These are phyloP conservation scores for Enteromius fasciolatus DNA, from an alignment of 2,797 vertebrate genomes.

Conservation along the genomic window DNA sequence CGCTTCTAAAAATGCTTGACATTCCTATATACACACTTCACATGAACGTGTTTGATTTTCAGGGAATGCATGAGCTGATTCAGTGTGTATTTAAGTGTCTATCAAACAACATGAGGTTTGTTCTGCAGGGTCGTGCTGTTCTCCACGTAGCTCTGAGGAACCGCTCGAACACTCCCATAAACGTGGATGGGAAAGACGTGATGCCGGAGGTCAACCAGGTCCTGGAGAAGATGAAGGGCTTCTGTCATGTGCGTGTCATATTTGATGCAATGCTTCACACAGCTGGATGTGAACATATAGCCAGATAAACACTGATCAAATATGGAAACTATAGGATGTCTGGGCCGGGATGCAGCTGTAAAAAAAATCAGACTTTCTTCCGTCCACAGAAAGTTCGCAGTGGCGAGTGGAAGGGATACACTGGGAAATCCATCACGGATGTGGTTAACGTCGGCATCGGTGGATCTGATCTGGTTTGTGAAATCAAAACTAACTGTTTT, in stretches of 20 bases:
- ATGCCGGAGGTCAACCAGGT: conserved; percentile 94
- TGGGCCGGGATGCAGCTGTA: neutral
- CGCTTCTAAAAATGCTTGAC: neutral
- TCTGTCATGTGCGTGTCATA: conserved; percentile 85
- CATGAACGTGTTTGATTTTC: neutral
- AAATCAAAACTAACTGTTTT: neutral
- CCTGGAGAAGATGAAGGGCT: conserved; percentile 94
- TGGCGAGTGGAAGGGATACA: conserved; percentile 94
- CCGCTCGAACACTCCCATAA: conserved; percentile 86
- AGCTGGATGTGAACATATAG: neutral
- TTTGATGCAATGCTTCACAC: neutral
- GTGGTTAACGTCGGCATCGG: conserved; percentile 96
- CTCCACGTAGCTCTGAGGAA: conserved; percentile 95
- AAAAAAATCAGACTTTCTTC: neutral
- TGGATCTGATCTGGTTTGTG: conserved; percentile 92
- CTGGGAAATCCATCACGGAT: conserved; percentile 92
- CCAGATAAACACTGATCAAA: neutral
- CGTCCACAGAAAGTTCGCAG: conserved; percentile 85
- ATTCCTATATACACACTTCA: neutral
- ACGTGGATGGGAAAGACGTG: conserved; percentile 90
- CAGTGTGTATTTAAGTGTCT: neutral
- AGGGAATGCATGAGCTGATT: neutral
- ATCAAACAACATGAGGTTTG: neutral
- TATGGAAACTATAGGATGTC: neutral
- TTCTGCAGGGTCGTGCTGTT: conserved; percentile 87